Evolutionary conservation across 2,888 invertebrate species (phyloP).

Genomic region (Pimpla rufipes): DNA sequence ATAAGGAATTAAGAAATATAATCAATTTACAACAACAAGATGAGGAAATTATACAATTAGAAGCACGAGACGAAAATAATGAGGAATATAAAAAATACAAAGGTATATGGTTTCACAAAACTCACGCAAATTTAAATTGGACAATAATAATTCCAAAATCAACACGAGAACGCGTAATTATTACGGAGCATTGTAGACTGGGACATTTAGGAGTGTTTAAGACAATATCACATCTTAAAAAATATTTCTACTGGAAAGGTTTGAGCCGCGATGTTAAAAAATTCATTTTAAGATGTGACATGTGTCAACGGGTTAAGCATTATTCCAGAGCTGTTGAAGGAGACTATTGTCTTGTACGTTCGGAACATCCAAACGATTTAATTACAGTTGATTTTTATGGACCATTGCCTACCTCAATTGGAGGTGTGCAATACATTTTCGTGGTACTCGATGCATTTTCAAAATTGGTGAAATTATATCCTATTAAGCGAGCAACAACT

Average conservation of each 20-base stretch:
- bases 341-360: not conserved
- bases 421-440: not conserved
- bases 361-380: not conserved
- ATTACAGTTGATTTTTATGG: not conserved
- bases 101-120: constrained; percentile 38
- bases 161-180: too few relatives aligned
- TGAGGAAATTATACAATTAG: not conserved
- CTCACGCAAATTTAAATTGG: not conserved
- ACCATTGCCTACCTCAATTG: not conserved
- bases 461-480: not conserved
- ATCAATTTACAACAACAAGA: constrained; percentile 39
- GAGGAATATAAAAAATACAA: not conserved
- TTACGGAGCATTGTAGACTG: too few relatives aligned
- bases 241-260: too few relatives aligned
- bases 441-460: not conserved
- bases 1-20: not conserved
- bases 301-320: too few relatives aligned
- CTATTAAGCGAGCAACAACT: not conserved
- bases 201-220: too few relatives aligned
- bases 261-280: too few relatives aligned
- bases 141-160: too few relatives aligned
- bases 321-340: too few relatives aligned
- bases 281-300: too few relatives aligned
- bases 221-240: too few relatives aligned
- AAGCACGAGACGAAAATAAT: not conserved